Base-by-base conservation (phyloP, 1,140 invertebrate species). In the Cydia strobilella region DNA sequence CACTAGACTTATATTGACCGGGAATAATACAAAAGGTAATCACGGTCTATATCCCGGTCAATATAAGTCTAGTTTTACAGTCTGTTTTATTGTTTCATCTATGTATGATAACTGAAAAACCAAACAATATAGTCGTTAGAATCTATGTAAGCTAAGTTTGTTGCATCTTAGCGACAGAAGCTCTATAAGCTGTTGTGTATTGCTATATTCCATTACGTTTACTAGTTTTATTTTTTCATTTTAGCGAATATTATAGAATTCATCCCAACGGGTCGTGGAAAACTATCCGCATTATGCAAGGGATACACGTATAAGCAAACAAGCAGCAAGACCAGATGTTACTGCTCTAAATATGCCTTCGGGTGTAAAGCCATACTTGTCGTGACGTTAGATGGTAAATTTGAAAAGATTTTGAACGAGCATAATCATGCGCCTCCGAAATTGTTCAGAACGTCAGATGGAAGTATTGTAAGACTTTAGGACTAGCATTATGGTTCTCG, bases 351-450 rank as follows among this genome's bases (percentile, higher is more conserved):
- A 6, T 25, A 9, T 10, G 7, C 35, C 4, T 15, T 12, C 15
- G 65, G 65, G 15, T 69, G 65, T 35, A 69, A 69, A 18, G 27
- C 65, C 7, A 69, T 69, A 15, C 27, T 69, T 18, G 27, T 69
- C 1, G 1, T 35, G 13, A 69, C 65, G n/a, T 35, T 3, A 9
- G 27, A 69, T 35, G 23, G 27, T 1, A 18, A 20, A 18, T 69
- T 69, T 27, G 3, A 35, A 9, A 31, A 6, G 3, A n/a, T 39
- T n/a, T 10, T 54, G 10, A 31, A 54, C 20, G 45, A 25, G 13
- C 72, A 73, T 25, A 18, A 73, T 3, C 72, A 73, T 31, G 20
- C 45, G 25, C 39, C 72, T 2, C 72, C 72, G 2, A 48, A 48
- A 6, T 31, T 73, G 42, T 48, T 23, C 12, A 20, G 72, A 7